Conservation (phyloP, 2,888 invertebrate genomes). For the Agrochola lota region DNA sequence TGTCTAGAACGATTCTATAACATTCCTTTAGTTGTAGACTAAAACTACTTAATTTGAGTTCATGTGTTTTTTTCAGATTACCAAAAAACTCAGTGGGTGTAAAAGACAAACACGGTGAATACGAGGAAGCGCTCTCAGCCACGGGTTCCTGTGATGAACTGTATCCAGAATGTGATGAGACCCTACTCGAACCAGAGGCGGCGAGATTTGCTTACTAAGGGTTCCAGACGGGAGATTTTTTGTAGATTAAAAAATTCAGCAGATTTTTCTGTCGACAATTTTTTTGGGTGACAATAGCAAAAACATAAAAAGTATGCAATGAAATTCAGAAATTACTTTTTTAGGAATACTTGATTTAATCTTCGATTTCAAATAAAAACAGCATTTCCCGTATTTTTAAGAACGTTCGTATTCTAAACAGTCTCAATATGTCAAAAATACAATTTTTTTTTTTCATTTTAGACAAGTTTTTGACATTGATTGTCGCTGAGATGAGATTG, state of each 20-base stretch:
- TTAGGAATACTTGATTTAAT: not conserved
- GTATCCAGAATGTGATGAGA: slow-evolving; percentile 80
- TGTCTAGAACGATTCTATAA: not conserved
- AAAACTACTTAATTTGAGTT: not conserved
- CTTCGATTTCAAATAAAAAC: not conserved
- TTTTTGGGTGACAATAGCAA: not conserved
- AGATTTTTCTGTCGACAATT: not conserved
- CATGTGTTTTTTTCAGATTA: slow-evolving; percentile 73
- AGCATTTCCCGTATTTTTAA: not conserved
- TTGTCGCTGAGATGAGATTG: not conserved
- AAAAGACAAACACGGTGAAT: slow-evolving; percentile 74
- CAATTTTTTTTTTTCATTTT: too few relatives aligned
- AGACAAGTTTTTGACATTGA: not conserved
- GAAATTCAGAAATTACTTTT: not conserved
- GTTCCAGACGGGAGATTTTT: not conserved
- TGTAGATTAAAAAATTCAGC: not conserved
- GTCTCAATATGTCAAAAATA: not conserved
- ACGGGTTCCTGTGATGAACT: slow-evolving; percentile 77
- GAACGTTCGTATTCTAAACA: not conserved
- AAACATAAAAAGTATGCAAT: not conserved
- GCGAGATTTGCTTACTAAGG: slow-evolving; percentile 57
- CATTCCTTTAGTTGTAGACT: not conserved
- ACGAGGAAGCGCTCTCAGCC: slow-evolving; percentile 78
- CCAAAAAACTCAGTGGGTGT: slow-evolving; percentile 71
- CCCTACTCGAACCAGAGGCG: slow-evolving; percentile 51